These are phyloP conservation scores for Ptilodon capucinus DNA, from an alignment of 2,888 invertebrate species.

Conservation along the genomic window DNA sequence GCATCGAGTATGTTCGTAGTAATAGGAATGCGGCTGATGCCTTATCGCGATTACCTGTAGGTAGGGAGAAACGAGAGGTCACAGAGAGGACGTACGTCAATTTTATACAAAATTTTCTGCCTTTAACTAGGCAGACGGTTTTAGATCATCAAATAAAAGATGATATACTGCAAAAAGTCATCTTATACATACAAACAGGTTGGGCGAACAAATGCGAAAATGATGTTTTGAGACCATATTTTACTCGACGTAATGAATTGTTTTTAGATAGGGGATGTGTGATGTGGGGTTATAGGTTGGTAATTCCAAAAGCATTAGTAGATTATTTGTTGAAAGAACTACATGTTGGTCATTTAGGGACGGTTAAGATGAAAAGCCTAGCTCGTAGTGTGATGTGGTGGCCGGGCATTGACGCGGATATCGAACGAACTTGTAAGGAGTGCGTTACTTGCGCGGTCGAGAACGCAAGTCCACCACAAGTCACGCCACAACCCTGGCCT, in stretches of 20 bases:
- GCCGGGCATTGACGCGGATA: slow-evolving; percentile 18
- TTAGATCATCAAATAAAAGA: neutral
- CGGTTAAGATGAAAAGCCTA: slow-evolving; percentile 23
- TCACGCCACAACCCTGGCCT: slow-evolving; percentile 21
- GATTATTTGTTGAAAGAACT: slow-evolving; percentile 13
- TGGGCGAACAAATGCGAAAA: neutral
- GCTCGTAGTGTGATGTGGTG: slow-evolving; percentile 27
- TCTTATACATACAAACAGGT: neutral
- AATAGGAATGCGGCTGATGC: slow-evolving; percentile 1
- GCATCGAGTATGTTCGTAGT: neutral
- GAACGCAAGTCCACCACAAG: slow-evolving; percentile 10
- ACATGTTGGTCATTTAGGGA: slow-evolving; percentile 19
- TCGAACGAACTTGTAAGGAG: slow-evolving; percentile 8
- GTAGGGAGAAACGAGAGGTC: neutral
- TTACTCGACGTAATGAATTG: neutral
- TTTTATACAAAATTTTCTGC: slow-evolving; percentile 5
- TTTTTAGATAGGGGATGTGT: slow-evolving; percentile 1
- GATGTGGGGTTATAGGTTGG: slow-evolving; percentile 5
- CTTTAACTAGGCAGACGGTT: neutral
- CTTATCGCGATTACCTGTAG: neutral
- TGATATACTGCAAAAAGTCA: neutral
- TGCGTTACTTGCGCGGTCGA: slow-evolving; percentile 15
- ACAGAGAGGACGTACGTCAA: slow-evolving; percentile 1
- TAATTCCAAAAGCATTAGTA: slow-evolving; percentile 5
- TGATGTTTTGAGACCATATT: neutral